Base-by-base conservation (phyloP, 2,113 vertebrate genomes). In the Heteronetta atricapilla region DNA sequence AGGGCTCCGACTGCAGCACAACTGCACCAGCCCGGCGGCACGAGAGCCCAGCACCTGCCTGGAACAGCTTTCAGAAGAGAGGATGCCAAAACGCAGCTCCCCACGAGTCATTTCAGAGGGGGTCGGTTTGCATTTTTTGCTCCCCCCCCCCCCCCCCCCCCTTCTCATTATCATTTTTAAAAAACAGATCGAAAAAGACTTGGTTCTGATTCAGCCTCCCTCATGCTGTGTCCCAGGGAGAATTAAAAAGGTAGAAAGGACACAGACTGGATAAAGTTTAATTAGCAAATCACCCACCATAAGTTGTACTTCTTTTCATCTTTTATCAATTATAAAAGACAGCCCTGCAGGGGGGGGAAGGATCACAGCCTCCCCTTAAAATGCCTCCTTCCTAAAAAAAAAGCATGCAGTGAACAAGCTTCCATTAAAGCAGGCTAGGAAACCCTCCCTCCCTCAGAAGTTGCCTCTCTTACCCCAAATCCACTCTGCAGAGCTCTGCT, bases 1-100 rank as follows among this genome's bases (percentile, higher is more conserved):
- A 13, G 86, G 86, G 94, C 97, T 73, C 94, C 90, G 96, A 97
- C 97, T 96, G 98, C 98, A 97, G 97, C 95, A 85, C 80, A 95
- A 96, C 97, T 96, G 98, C 98, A 98, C 96, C 97, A 98, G 96
- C 95, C 95, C 25, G 1, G 22, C 52, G 60, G 89, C 60, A 28
- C 23, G 13, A 31, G 90, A 90, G 5, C 56, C 76, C 74, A 2
- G 3, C 59, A 20, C 48, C 94, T 36, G 69, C 91, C 5, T 10
- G 34, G 26, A 3, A 23, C 26, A n/a, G 33, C 0, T 44, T 38
- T 20, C 82, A 5, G 11, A 76, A 8, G 29, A 29, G 13, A 2
- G 0, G 14, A 8, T 0, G 44, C 82, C 55, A 7, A 28, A 6
- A 2, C 67, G 4, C 29, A 8, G 77, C 6, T 72, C 66, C 77